These are phyloP conservation scores for Brenthis ino DNA, from an alignment of 2,888 invertebrate species.

Conservation along the genomic window DNA sequence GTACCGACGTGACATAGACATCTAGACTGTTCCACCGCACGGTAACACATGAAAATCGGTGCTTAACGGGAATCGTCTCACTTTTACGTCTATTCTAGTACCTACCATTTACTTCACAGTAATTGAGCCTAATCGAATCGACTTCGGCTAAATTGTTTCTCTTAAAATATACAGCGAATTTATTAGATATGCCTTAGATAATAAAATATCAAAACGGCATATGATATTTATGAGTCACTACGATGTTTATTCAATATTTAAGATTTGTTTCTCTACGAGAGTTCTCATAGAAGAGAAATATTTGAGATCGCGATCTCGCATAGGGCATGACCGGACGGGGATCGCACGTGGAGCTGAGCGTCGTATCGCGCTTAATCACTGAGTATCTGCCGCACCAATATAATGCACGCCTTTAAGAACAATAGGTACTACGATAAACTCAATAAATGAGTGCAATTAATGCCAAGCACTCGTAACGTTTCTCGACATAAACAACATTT, in stretches of 20 bases:
- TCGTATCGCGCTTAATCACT: constrained; percentile 66
- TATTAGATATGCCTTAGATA: not conserved
- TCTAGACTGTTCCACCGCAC: constrained; percentile 53
- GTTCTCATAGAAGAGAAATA: constrained; percentile 64
- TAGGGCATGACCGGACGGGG: constrained; percentile 67
- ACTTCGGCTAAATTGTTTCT: not conserved
- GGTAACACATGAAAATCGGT: constrained; percentile 37
- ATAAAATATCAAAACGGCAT: not conserved
- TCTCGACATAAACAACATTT: constrained; percentile 23
- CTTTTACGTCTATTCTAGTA: constrained; percentile 36
- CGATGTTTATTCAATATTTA: constrained; percentile 17
- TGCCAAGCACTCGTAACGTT: constrained; percentile 50
- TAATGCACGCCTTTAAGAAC: constrained; percentile 50
- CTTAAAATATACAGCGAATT: constrained; percentile 1
- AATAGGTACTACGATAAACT: constrained; percentile 58
- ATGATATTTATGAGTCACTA: not conserved
- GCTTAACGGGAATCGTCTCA: constrained; percentile 52
- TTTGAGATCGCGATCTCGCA: constrained; percentile 64
- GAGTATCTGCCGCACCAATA: constrained; percentile 60
- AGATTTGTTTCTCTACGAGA: constrained; percentile 9
- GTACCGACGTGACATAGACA: constrained; percentile 55
- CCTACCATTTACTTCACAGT: constrained; percentile 21
- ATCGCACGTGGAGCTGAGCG: constrained; percentile 63
- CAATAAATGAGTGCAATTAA: constrained; percentile 70
- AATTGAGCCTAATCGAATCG: constrained; percentile 19